phyloP scores from a whole-genome alignment of 2,113 vertebrate genomes.

The Seriola quinqueradiata region DNA sequence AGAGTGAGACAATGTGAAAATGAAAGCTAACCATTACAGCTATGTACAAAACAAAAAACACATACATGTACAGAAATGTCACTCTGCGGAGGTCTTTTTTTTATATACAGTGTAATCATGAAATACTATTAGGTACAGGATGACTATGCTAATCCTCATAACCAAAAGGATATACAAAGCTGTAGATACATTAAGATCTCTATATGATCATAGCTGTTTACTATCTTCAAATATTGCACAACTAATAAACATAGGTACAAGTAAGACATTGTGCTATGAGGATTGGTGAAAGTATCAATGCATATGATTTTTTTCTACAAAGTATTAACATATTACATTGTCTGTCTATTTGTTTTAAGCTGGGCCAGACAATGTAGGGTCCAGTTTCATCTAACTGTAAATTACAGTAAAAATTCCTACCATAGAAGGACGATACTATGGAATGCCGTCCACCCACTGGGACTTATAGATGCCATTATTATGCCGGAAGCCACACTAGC shows the following conservation, averaged over 20 bases:
- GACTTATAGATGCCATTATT: constrained; percentile 83
- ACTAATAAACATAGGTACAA: constrained; percentile 75
- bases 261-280: constrained; percentile 76
- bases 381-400: constrained; percentile 74
- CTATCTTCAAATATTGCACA: constrained; percentile 79
- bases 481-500: constrained; percentile 83
- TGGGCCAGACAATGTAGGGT: constrained; percentile 64
- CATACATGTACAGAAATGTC: constrained; percentile 81
- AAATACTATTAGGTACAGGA: constrained; percentile 80
- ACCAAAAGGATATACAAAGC: constrained; percentile 78
- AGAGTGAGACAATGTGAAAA: constrained; percentile 79
- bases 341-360: constrained; percentile 71
- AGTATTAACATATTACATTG: constrained; percentile 68
- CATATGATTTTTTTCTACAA: constrained; percentile 74
- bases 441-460: constrained; percentile 78
- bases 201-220: constrained; percentile 81
- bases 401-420: constrained; percentile 73
- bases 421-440: constrained; percentile 76
- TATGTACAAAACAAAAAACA: constrained; percentile 79
- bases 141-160: constrained; percentile 81
- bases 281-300: constrained; percentile 72
- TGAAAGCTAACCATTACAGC: constrained; percentile 73
- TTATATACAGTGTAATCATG: constrained; percentile 81
- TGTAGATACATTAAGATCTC: constrained; percentile 82
- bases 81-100: constrained; percentile 78